Conservation (phyloP, 2,113 vertebrate species). For the Heliornis fulica region DNA sequence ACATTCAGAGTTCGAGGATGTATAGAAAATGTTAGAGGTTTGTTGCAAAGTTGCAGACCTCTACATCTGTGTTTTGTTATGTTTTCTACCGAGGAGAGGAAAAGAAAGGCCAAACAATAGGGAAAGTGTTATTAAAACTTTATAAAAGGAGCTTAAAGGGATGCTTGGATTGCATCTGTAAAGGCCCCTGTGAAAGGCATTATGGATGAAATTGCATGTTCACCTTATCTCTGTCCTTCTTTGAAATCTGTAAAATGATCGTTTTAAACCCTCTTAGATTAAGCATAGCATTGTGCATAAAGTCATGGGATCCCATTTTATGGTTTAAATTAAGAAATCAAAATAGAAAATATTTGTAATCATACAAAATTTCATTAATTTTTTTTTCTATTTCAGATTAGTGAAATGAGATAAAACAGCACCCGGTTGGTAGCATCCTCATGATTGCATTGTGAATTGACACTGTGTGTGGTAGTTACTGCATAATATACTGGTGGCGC, state of each 20-base stretch:
- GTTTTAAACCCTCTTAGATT: neutral
- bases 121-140: neutral
- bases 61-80: neutral
- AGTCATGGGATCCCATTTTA: neutral
- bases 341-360: neutral
- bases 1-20: neutral
- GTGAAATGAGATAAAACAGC: neutral
- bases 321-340: neutral
- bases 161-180: neutral
- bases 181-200: rapidly evolving
- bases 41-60: neutral
- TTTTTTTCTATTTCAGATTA: neutral
- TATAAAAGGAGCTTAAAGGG: neutral
- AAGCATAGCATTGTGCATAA: neutral
- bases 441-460: neutral
- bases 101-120: neutral
- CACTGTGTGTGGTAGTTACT: neutral
- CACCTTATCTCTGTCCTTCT: neutral
- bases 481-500: neutral
- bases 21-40: neutral
- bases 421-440: neutral
- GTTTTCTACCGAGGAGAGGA: neutral
- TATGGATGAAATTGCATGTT: neutral
- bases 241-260: neutral
- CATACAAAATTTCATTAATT: neutral